A percentile compares a stretch with the other conserved stretches of the same genome.
phyloP scores from a whole-genome alignment of 2,888 invertebrate species.

The Stenodera caucasica region DNA sequence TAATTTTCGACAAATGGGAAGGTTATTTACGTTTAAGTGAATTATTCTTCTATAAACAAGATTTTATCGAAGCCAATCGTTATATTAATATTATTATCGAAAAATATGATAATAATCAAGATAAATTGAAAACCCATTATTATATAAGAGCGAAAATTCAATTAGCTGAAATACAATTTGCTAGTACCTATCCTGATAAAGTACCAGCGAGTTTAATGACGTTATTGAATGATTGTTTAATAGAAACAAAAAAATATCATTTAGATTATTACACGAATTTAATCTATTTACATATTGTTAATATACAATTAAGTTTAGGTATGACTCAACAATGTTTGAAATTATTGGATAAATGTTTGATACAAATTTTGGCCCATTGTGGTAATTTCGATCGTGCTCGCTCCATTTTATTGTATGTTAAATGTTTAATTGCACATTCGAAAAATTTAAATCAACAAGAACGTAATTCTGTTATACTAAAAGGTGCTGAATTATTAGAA shows the following conservation, averaged over 20 bases:
- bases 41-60: slow-evolving; percentile 61
- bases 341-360: slow-evolving; percentile 60
- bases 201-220: slow-evolving; percentile 61
- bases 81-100: slow-evolving; percentile 60
- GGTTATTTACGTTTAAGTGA: slow-evolving; percentile 64
- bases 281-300: slow-evolving; percentile 77
- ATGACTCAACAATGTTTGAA: slow-evolving; percentile 75
- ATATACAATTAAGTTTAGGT: slow-evolving; percentile 74
- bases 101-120: slow-evolving; percentile 59
- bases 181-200: slow-evolving; percentile 58
- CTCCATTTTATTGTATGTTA: slow-evolving; percentile 74
- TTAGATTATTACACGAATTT: slow-evolving; percentile 76
- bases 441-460: slow-evolving; percentile 55
- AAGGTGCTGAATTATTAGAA: slow-evolving; percentile 65
- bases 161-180: slow-evolving; percentile 67
- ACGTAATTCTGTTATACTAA: slow-evolving; percentile 59
- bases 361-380: slow-evolving; percentile 76
- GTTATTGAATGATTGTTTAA: slow-evolving; percentile 70
- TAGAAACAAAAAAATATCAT: slow-evolving; percentile 72
- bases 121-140: slow-evolving; percentile 59
- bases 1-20: slow-evolving; percentile 68
- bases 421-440: slow-evolving; percentile 74
- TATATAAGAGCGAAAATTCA: slow-evolving; percentile 70
- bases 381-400: slow-evolving; percentile 79
- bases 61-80: slow-evolving; percentile 51